Conservation (phyloP, 92 coral and sea anemone species). For the Parazoanthus atlanticus region DNA sequence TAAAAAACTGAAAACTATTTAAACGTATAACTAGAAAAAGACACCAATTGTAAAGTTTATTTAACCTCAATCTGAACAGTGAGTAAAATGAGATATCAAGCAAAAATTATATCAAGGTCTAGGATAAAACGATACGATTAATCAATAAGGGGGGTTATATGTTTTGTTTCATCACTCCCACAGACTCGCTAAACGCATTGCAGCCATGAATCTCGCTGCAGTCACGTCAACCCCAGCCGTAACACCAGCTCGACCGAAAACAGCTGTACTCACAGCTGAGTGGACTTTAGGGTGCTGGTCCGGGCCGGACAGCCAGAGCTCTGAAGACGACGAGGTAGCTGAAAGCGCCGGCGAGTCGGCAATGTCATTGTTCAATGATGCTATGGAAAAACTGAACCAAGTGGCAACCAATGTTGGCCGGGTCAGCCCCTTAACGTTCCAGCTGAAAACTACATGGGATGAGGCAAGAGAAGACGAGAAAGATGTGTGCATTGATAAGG, state of each 20-base stretch:
- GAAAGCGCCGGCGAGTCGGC: slow-evolving; percentile 34
- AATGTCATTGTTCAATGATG: slow-evolving; percentile 59
- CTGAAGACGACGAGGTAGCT: slow-evolving; percentile 54
- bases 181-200: slow-evolving; percentile 76
- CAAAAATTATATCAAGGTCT: too few relatives aligned
- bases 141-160: too few relatives aligned
- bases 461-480: slow-evolving; percentile 38
- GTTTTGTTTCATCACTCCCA: slow-evolving; percentile 39
- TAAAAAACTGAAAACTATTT: too few relatives aligned
- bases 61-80: too few relatives aligned
- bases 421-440: slow-evolving; percentile 57
- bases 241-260: slow-evolving; percentile 53
- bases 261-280: slow-evolving; percentile 51
- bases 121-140: too few relatives aligned
- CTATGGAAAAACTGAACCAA: slow-evolving; percentile 56
- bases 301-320: slow-evolving; percentile 57
- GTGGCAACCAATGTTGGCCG: slow-evolving; percentile 45
- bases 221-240: slow-evolving; percentile 60
- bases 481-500: slow-evolving; percentile 46
- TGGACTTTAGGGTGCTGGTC: slow-evolving; percentile 61
- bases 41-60: too few relatives aligned
- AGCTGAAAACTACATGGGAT: slow-evolving; percentile 50
- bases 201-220: slow-evolving; percentile 59
- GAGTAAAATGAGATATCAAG: too few relatives aligned
- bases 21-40: too few relatives aligned